Evolutionary conservation across 2,797 vertebrate genomes (phyloP), one percentile per base, ranked within the genome.

Genomic region (Borostomias antarcticus): DNA sequence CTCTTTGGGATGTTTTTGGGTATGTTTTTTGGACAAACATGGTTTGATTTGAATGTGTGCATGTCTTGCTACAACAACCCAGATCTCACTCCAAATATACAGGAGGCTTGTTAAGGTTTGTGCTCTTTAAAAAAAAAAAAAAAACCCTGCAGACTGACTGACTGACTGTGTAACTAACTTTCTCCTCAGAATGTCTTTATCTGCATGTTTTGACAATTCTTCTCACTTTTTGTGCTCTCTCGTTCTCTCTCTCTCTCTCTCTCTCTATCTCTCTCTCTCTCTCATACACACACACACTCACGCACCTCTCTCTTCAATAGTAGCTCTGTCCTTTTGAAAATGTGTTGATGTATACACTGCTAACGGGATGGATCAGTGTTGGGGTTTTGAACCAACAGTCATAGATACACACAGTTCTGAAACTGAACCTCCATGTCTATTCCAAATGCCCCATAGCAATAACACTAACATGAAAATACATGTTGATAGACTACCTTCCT

Each of bases 171-270:
- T 85, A 82, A 70, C 70, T 79, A 73, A 76, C 73, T 87, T 23
- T 71, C 75, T 81, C 78, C 71, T 86, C 82, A 73, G 77, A 87
- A 90, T 86, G 84, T 82, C 79, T 89, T 82, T 78, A 85, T 76
- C 80, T 92, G 92, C 92, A 93, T 93, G 92, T 84, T 87, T 86
- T 78, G 74, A 82, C 64, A 79, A 83, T 84, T 83, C 82, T 85
- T 88, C 74, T 78, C 86, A 79, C 68, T 75, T 76, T 73, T 45
- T 73, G 80, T 74, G 68, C 75, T 77, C 69, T 80, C 80, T 61
- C 8, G 25, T n/a, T n/a, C n/a, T n/a, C n/a, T n/a, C n/a, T n/a
- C n/a, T n/a, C 11, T 32, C 10, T 57, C 75, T 69, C 77, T 77
- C 69, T 82, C 80, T 58, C 3, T 19, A 17, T 30, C 6, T 58